A percentile compares a stretch with the other conserved stretches of the same genome.
Evolutionary conservation across 2,797 vertebrate genomes (phyloP).

Genomic region (Streptopelia turtur): DNA sequence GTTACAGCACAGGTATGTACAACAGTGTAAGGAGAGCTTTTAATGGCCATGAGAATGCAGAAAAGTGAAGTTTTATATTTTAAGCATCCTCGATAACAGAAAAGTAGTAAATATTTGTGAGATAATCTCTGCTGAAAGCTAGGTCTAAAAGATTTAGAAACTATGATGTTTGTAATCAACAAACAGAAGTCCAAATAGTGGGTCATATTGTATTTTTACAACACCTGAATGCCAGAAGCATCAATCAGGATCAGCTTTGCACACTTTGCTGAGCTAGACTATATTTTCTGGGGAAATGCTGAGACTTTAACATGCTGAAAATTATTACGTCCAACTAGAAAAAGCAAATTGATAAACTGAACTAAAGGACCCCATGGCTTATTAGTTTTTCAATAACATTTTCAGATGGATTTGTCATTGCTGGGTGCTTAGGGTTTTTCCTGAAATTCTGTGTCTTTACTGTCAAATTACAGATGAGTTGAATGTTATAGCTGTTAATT

Average conservation of each 20-base stretch:
- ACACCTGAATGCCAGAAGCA: not conserved
- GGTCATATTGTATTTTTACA: not conserved
- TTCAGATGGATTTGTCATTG: not conserved
- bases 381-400: not conserved
- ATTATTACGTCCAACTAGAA: not conserved
- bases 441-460: not conserved
- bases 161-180: not conserved
- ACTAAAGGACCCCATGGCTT: not conserved
- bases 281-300: not conserved
- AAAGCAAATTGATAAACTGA: fast-evolving
- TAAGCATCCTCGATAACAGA: not conserved
- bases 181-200: not conserved
- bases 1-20: not conserved
- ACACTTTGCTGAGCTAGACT: not conserved
- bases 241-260: not conserved
- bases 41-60: not conserved
- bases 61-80: not conserved
- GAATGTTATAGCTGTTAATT: not conserved
- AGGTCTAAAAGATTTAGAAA: not conserved
- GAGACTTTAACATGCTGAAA: not conserved
- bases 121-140: not conserved
- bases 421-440: fast-evolving
- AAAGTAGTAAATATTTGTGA: not conserved
- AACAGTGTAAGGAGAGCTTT: not conserved
- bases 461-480: not conserved